These are phyloP conservation scores for Imbricaverruca yamaguchii DNA, from an alignment of 2,888 invertebrate genomes.

Conservation along the genomic window DNA sequence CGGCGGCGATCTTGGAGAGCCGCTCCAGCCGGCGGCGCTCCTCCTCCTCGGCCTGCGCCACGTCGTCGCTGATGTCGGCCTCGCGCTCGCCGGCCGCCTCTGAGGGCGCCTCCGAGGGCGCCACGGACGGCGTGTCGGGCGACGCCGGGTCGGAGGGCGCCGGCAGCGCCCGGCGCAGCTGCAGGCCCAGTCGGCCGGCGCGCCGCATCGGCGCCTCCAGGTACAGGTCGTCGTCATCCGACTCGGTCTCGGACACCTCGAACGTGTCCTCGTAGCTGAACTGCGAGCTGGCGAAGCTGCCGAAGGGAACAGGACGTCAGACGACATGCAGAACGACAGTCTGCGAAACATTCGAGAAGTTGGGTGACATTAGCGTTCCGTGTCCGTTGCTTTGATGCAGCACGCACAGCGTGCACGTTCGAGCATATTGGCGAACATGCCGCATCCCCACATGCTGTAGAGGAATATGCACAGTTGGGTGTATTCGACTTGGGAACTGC, in stretches of 20 bases:
- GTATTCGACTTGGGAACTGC: too few species aligned
- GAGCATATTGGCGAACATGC: too few species aligned
- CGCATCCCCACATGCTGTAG: too few species aligned
- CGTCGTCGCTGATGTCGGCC: not conserved
- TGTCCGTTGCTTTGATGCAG: too few species aligned
- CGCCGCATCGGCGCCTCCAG: not conserved
- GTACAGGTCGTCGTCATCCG: conserved; percentile 27
- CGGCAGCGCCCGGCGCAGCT: not conserved
- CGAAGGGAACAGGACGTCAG: not conserved
- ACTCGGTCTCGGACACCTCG: conserved; percentile 26
- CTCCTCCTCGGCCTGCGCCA: conserved; percentile 13
- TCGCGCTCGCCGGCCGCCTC: not conserved
- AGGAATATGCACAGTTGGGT: too few species aligned
- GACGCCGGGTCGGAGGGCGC: not conserved
- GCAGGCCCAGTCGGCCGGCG: not conserved
- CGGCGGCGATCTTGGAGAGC: conserved; percentile 48
- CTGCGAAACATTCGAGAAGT: too few species aligned
- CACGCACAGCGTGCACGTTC: too few species aligned
- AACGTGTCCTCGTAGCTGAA: not conserved
- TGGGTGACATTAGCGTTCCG: too few species aligned
- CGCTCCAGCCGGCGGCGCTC: conserved; percentile 28
- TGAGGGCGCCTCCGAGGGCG: not conserved
- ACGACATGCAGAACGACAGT: too few species aligned
- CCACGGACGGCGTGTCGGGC: not conserved
- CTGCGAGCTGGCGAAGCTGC: not conserved